phyloP scores from a whole-genome alignment of 1,140 invertebrate genomes.

The Pseudomyrmex flavicornis region DNA sequence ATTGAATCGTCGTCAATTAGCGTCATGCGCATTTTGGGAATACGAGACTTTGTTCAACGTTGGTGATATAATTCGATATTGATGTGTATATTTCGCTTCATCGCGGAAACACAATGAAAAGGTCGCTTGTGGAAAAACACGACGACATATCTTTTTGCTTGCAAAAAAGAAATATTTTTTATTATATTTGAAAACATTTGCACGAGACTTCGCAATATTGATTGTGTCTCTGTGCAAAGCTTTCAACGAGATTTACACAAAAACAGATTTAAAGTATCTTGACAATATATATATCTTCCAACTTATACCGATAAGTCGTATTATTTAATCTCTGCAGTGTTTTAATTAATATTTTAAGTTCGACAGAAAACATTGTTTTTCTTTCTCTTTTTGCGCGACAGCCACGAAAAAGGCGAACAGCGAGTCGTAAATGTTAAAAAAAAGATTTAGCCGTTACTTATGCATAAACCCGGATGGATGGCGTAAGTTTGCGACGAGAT shows the following conservation, averaged over 20 bases:
- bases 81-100: not conserved
- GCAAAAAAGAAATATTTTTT: too few relatives aligned
- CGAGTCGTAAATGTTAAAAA: conserved; percentile 44
- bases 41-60: conserved; percentile 39
- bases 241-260: not conserved
- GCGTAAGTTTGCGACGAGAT: conserved; percentile 44
- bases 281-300: not conserved
- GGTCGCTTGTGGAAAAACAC: not conserved
- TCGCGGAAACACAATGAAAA: conserved; percentile 20
- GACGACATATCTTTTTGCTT: too few relatives aligned
- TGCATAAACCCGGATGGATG: conserved; percentile 60
- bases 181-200: too few relatives aligned
- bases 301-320: not conserved
- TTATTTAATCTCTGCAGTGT: too few relatives aligned
- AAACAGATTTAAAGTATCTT: not conserved
- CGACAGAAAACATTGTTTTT: not conserved
- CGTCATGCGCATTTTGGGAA: conserved; percentile 36
- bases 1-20: conserved; percentile 47
- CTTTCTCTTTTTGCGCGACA: not conserved
- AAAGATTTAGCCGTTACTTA: conserved; percentile 48
- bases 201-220: too few relatives aligned
- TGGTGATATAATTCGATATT: conserved; percentile 38
- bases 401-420: not conserved
- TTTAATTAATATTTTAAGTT: not conserved
- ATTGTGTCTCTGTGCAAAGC: not conserved